Evolutionary conservation across 2,888 invertebrate species (phyloP), one percentile per base, ranked within the genome.

Genomic region (Lapara coniferarum): DNA sequence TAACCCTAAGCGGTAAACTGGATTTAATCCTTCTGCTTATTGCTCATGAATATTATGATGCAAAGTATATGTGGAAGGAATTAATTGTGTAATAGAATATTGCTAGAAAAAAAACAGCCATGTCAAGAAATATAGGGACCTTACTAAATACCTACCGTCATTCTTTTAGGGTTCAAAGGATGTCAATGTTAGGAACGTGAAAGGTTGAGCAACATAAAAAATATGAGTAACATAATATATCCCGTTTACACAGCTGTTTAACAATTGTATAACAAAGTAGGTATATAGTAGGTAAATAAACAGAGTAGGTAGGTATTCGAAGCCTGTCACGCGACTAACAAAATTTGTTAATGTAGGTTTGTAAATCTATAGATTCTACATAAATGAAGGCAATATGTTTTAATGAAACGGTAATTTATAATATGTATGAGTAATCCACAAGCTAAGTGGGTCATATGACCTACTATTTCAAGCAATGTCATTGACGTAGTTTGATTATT

Each of bases 341-440:
- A 37, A 16, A 59, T 44, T 63, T 49, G 12, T n/a, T 10, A 59
- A 59, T 59, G n/a, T 63, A 16, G 46, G 12, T 46, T 63, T 63
- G 46, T 49, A 63, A 19, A 46, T 59, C n/a, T 59, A 10, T 46
- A n/a, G 6, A 44, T 59, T 59, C n/a, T 44, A 46, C 16, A n/a
- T 2, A 44, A 46, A 46, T 49, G 12, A 10, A 49, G 13, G 49
- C 49, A 46, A 19, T 49, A 6, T 13, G 10, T 63, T 63, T 46
- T 37, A 25, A 63, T 63, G 13, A 19, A 13, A 7, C 13, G 13
- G 10, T 46, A 49, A 63, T 19, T 19, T 19, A 19, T 59, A 59
- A 19, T 59, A 59, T 59, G 46, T 49, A 30, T n/a, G 16, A n/a
- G 44, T 59, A 59, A 14, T 14, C 58, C 10, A 25, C 25, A 25